Evolutionary conservation across 2,888 invertebrate species (phyloP).

Genomic region (Leistus spinibarbis): DNA sequence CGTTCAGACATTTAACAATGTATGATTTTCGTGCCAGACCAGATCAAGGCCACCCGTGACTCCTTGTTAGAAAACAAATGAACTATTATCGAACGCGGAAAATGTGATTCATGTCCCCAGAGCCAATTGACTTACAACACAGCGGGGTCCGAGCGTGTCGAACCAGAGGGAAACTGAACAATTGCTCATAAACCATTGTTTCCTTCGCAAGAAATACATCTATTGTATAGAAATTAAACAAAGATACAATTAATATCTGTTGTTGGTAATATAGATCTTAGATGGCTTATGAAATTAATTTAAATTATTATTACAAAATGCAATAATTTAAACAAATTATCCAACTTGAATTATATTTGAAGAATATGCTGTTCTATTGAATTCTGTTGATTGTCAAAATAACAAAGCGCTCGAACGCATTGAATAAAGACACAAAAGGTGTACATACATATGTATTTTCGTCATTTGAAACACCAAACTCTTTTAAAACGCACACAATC

Average conservation of each 20-base stretch:
- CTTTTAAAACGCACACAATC: neutral
- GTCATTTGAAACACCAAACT: neutral
- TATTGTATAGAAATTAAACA: no score
- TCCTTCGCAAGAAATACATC: no score
- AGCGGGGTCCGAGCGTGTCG: conserved; percentile 2
- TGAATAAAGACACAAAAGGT: neutral
- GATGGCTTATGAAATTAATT: no score
- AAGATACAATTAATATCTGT: no score
- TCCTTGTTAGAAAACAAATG: conserved; percentile 7
- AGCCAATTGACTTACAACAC: neutral
- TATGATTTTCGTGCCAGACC: neutral
- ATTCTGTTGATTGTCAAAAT: no score
- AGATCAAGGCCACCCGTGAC: conserved; percentile 3
- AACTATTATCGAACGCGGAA: conserved; percentile 1
- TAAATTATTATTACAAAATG: no score
- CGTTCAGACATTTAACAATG: neutral
- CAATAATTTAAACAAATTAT: no score
- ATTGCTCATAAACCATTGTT: neutral
- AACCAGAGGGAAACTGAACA: neutral
- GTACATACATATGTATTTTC: neutral
- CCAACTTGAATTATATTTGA: no score
- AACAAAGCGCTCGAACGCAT: neutral
- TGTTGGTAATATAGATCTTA: no score
- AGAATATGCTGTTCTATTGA: no score
- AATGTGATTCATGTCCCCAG: neutral